A percentile compares a stretch with the other conserved stretches of the same genome.
Evolutionary conservation across 2,113 vertebrate species (phyloP).

Genomic region (Coptodon rendalli): DNA sequence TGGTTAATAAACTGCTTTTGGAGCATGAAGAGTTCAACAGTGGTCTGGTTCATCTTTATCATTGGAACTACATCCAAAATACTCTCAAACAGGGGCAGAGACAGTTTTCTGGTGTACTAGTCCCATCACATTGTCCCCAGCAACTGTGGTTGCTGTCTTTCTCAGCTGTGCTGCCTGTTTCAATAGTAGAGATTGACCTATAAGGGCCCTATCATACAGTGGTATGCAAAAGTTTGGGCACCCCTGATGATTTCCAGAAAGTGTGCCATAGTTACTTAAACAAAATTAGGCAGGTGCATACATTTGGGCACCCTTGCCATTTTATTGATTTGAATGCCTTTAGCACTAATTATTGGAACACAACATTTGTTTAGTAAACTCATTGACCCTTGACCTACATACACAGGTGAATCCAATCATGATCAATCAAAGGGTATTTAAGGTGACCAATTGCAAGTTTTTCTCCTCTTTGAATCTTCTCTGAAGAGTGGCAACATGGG

Average conservation of each 20-base stretch:
- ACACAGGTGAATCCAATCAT: too few species aligned
- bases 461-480: too few species aligned
- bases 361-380: too few species aligned
- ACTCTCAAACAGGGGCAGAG: not conserved
- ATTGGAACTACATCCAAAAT: not conserved
- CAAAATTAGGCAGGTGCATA: too few species aligned
- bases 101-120: not conserved
- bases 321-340: too few species aligned
- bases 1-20: not conserved
- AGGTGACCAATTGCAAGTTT: too few species aligned
- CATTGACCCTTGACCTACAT: too few species aligned
- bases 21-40: not conserved
- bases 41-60: not conserved
- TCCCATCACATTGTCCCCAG: not conserved
- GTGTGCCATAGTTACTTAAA: too few species aligned
- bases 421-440: too few species aligned
- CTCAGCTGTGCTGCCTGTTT: not conserved
- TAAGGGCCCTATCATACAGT: not conserved
- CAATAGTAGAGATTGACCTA: not conserved
- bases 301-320: too few species aligned
- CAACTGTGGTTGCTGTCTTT: not conserved
- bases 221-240: not conserved
- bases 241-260: not conserved
- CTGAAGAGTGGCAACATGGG: too few species aligned
- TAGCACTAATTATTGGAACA: too few species aligned